Conservation (phyloP, 2,797 vertebrate genomes). For the Ctenopoma kingsleyae region DNA sequence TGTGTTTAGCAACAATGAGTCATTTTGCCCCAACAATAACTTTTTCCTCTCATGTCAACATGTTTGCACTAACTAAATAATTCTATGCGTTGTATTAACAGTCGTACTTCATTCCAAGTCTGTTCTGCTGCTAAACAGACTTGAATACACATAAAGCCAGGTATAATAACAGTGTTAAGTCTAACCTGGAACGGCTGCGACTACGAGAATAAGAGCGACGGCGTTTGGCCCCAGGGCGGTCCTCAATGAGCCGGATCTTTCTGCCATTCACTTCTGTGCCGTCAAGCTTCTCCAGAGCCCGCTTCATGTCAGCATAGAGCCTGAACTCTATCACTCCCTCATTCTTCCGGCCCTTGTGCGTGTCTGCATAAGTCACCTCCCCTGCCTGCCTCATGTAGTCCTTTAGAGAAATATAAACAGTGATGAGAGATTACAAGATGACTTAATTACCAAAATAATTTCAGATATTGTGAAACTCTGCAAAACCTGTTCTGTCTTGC, state of each 20-base stretch:
- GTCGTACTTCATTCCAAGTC: too few relatives aligned
- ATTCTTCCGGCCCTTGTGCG: slow-evolving; percentile 95
- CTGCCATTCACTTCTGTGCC: slow-evolving; percentile 97
- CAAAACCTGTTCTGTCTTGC: too few relatives aligned
- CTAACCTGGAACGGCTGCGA: slow-evolving; percentile 91
- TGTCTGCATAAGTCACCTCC: slow-evolving; percentile 97
- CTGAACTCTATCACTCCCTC: slow-evolving; percentile 98
- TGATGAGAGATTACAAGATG: background rate
- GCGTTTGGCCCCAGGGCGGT: slow-evolving; percentile 91
- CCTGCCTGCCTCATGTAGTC: slow-evolving; percentile 99
- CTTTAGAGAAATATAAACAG: slow-evolving; percentile 69
- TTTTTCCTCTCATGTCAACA: background rate
- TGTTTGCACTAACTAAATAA: too few relatives aligned
- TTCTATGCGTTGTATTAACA: too few relatives aligned
- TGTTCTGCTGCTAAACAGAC: background rate
- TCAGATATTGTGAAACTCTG: background rate
- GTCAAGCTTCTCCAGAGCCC: slow-evolving; percentile 96
- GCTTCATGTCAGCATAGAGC: slow-evolving; percentile 97
- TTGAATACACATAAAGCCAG: background rate
- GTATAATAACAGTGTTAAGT: accelerated
- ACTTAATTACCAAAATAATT: background rate
- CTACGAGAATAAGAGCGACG: slow-evolving; percentile 95
- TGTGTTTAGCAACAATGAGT: background rate
- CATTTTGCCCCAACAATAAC: too few relatives aligned
- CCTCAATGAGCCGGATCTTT: slow-evolving; percentile 96